A percentile compares a stretch with the other conserved stretches of the same genome.
phyloP scores from a whole-genome alignment of 2,888 invertebrate species.

The Drosophila villosipedis region DNA sequence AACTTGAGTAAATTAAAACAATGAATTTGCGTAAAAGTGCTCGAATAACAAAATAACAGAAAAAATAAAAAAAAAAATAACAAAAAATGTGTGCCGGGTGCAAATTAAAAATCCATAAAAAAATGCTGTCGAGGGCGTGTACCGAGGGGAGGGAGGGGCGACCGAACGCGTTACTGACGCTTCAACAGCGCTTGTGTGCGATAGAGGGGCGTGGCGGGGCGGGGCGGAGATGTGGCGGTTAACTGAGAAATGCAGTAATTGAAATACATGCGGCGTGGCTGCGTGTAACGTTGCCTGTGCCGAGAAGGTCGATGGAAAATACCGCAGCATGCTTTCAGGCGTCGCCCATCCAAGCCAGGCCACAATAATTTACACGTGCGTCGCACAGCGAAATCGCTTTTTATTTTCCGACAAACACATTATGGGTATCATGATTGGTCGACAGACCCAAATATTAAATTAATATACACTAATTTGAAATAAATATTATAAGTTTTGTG shows the following conservation, averaged over 20 bases:
- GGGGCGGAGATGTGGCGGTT: slow-evolving; percentile 10
- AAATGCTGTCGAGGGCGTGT: slow-evolving; percentile 27
- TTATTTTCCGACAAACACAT: not conserved
- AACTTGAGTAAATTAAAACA: slow-evolving; percentile 79
- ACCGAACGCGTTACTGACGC: slow-evolving; percentile 33
- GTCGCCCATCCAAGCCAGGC: slow-evolving; percentile 48
- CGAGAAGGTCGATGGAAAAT: slow-evolving; percentile 17
- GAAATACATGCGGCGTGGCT: slow-evolving; percentile 75
- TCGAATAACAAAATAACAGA: slow-evolving; percentile 24
- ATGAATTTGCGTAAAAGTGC: slow-evolving; percentile 77
- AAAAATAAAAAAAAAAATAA: slow-evolving; percentile 5
- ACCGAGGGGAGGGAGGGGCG: slow-evolving; percentile 12
- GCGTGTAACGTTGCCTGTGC: slow-evolving; percentile 49
- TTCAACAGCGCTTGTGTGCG: slow-evolving; percentile 13
- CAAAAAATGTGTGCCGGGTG: slow-evolving; percentile 48
- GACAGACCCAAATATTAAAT: not conserved
- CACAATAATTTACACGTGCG: slow-evolving; percentile 69
- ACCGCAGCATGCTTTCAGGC: slow-evolving; percentile 49
- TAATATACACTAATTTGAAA: not conserved
- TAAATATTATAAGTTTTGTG: not conserved
- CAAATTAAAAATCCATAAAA: slow-evolving; percentile 72
- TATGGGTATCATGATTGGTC: slow-evolving; percentile 2
- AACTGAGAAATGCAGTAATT: slow-evolving; percentile 76
- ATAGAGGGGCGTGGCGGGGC: not conserved
- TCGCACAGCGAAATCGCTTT: slow-evolving; percentile 19